phyloP scores from a whole-genome alignment of 2,113 vertebrate genomes.

The Maccullochella peelii region DNA sequence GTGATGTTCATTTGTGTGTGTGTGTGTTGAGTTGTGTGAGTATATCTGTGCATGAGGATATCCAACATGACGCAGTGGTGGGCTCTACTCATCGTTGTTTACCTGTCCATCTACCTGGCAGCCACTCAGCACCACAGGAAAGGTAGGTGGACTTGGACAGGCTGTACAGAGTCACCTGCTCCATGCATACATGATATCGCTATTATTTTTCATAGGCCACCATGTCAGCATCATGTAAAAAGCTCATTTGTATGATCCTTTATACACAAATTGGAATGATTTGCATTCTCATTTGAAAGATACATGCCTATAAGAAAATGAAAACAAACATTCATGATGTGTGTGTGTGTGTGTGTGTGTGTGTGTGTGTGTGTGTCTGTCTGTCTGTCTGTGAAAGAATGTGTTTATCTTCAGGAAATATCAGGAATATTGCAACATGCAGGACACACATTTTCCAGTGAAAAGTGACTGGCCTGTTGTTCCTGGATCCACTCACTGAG shows the following conservation, averaged over 20 bases:
- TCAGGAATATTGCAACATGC: not conserved
- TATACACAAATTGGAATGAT: not conserved
- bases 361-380: not conserved
- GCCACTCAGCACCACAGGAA: conserved; percentile 72
- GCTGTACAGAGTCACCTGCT: not conserved
- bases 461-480: conserved; percentile 55
- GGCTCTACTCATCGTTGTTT: conserved; percentile 56
- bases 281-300: not conserved
- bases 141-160: conserved; percentile 68
- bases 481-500: conserved; percentile 52
- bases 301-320: not conserved
- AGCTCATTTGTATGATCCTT: not conserved
- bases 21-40: conserved; percentile 13
- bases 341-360: not conserved
- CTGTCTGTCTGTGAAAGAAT: conserved; percentile 18
- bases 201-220: not conserved
- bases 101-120: conserved; percentile 64
- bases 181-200: not conserved
- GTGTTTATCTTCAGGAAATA: conserved; percentile 34
- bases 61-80: conserved; percentile 47
- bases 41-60: conserved; percentile 27
- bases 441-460: conserved; percentile 26
- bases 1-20: not conserved
- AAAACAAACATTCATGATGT: not conserved
- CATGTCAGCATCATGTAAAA: not conserved